Evolutionary conservation across 2,888 invertebrate species (phyloP), one percentile per base, ranked within the genome.

Genomic region (Epiblema foenella): DNA sequence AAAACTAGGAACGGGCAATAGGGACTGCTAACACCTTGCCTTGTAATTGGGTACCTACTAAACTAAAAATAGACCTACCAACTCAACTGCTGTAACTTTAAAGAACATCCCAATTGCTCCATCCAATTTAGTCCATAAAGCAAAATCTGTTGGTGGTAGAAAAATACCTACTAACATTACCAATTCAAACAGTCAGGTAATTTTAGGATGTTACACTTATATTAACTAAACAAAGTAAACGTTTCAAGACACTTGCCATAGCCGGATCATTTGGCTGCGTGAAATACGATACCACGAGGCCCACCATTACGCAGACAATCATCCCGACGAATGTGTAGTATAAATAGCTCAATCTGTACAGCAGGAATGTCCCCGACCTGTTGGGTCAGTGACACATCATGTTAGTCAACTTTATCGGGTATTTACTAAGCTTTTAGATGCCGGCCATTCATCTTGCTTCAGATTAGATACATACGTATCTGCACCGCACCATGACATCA

Each of bases 281-380:
- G 77, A 95, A 91, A 86, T 95, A 95, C 20, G 97, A 96, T 37
- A 96, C 95, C 37, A 95, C 78, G 18, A 95, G 85, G 0, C 97
- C 97, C 8, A 96, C 93, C 3, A 94, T 70, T 58, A 96, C 93
- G 12, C 95, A 95, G 0, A 95, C 95, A 0, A 95, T 76, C 81
- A 95, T 95, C 8, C 97, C 97, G n/a, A 96, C 92, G 73, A 95
- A 90, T 0, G 96, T 96, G 87, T 97, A 97, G 91, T 96, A 97
- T 85, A 97, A 94, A 86, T 97, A 97, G 15, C 97, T 97, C 81
- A 97, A 85, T 77, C 95, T 91, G 84, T 96, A 97, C 71, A 96
- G 83, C 78, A 94, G 90, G 83, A 96, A 95, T n/a, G 95, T 94
- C 39, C 93, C 90, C 52, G 94, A 94, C 77, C 95, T 94, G 88